Percentiles rank a stretch among this genome's conserved stretches.
Evolutionary conservation across 2,113 vertebrate species (phyloP).

Genomic region (Atherinomorus stipes): DNA sequence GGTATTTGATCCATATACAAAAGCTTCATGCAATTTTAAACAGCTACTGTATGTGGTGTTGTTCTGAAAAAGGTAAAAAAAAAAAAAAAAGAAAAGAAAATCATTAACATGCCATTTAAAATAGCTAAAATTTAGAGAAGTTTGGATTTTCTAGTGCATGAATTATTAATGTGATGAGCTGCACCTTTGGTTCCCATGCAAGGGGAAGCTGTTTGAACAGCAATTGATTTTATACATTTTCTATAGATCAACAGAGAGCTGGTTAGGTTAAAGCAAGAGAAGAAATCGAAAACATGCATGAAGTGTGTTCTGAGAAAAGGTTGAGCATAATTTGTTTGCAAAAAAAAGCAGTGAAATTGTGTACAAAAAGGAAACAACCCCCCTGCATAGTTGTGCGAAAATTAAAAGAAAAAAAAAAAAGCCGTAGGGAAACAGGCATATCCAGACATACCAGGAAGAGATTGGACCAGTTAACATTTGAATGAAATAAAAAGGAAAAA

Average conservation of each 20-base stretch:
- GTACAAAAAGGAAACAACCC: background rate
- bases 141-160: background rate
- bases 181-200: background rate
- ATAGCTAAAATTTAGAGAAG: background rate
- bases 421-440: background rate
- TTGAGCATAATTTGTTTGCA: slow-evolving; percentile 1
- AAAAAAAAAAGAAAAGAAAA: no score
- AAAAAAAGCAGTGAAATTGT: background rate
- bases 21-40: background rate
- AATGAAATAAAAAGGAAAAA: background rate
- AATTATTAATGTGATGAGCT: background rate
- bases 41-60: no score
- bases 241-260: background rate
- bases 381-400: background rate
- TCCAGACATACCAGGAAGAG: background rate
- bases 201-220: background rate
- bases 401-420: no score
- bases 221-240: background rate
- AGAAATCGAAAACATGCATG: background rate
- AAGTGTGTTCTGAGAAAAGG: background rate
- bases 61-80: no score
- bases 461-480: background rate
- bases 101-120: background rate
- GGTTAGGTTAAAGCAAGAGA: background rate
- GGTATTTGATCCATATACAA: background rate